Conservation (phyloP, 2,888 invertebrate species). For the Sminthurinus aureus region DNA sequence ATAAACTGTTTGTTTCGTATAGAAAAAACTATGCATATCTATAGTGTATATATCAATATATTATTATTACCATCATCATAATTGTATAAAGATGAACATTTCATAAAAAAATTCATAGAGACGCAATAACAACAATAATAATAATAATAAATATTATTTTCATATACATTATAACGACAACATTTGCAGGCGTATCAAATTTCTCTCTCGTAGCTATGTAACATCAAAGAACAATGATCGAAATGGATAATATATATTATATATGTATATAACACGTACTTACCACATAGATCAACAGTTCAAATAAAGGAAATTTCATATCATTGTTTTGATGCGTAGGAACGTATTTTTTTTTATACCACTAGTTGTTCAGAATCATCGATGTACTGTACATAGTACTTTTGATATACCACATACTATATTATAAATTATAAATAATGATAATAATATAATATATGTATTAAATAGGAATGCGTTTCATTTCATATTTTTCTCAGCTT, state of each 20-base stretch:
- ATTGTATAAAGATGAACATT: background rate
- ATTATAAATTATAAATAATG: no score
- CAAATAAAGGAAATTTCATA: no score
- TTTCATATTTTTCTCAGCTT: no score
- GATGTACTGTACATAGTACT: no score
- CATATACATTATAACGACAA: background rate
- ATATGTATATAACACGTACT: no score
- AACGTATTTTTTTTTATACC: background rate
- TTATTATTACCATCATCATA: background rate
- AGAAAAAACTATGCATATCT: constrained; percentile 8
- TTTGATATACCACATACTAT: no score
- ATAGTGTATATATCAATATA: background rate
- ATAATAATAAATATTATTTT: background rate
- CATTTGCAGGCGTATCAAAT: background rate
- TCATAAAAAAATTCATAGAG: background rate
- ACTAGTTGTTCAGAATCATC: no score
- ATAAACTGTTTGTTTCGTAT: background rate
- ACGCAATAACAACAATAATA: background rate
- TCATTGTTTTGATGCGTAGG: background rate
- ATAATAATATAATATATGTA: no score
- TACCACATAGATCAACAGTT: no score
- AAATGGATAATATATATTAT: background rate
- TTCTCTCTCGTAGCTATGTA: background rate
- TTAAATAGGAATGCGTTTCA: no score
- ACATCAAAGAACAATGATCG: background rate